phyloP scores from a whole-genome alignment of 2,113 vertebrate genomes.

The Montifringilla adamsi region DNA sequence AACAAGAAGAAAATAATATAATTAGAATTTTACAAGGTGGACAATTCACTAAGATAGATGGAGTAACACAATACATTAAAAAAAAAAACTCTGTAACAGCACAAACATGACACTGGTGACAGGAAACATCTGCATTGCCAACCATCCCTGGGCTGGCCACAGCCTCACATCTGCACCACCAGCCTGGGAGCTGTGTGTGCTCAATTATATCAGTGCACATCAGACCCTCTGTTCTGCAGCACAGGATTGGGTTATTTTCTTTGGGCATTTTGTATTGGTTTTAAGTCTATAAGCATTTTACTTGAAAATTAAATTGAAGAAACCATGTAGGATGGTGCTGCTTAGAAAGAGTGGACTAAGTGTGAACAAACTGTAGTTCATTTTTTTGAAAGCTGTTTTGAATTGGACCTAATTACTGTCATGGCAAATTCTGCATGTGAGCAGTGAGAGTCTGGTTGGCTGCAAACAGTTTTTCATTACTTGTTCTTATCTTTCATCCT shows the following conservation, averaged over 20 bases:
- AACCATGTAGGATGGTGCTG: rapidly evolving
- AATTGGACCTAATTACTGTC: not conserved
- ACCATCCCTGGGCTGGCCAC: not conserved
- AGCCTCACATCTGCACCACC: not conserved
- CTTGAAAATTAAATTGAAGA: not conserved
- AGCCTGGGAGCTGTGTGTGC: not conserved
- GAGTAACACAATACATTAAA: conserved; percentile 69
- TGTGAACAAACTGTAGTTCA: not conserved
- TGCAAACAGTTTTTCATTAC: not conserved
- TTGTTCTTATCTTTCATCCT: not conserved
- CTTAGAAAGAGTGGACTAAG: not conserved
- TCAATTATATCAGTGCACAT: not conserved
- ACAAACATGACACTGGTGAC: conserved; percentile 53
- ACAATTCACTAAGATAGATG: conserved; percentile 60
- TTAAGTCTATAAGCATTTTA: not conserved
- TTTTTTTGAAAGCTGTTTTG: not conserved
- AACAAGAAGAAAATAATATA: conserved; percentile 64
- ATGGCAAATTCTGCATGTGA: not conserved
- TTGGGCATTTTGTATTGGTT: not conserved
- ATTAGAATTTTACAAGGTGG: conserved; percentile 75
- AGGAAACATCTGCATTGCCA: conserved; percentile 70
- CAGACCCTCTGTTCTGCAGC: not conserved
- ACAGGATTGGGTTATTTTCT: not conserved
- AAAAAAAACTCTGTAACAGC: conserved; percentile 51
- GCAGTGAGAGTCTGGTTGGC: not conserved